These are phyloP conservation scores for Zoanthus gigantus DNA, from an alignment of 92 coral and sea anemone genomes.

Conservation along the genomic window DNA sequence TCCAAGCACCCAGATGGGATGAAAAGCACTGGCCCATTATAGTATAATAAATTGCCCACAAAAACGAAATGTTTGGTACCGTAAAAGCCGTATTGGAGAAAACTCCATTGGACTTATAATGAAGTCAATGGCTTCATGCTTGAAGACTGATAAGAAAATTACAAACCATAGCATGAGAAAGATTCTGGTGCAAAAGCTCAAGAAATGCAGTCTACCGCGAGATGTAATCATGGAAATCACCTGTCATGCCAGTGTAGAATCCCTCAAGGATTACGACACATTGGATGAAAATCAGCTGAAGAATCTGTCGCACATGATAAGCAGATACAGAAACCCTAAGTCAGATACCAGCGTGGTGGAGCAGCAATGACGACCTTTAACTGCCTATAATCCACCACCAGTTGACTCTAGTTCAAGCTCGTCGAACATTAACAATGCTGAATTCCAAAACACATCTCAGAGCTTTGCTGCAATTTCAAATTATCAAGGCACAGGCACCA, in stretches of 20 bases:
- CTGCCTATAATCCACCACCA: not conserved
- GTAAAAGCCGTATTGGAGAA: constrained; percentile 64
- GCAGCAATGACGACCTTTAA: not conserved
- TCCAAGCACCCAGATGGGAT: constrained; percentile 65
- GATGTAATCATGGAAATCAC: constrained; percentile 19
- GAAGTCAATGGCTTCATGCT: constrained; percentile 66
- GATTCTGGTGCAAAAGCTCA: too few relatives aligned
- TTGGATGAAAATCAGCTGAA: too few relatives aligned
- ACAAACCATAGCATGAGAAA: constrained; percentile 72
- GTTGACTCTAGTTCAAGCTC: not conserved
- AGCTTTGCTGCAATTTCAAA: not conserved
- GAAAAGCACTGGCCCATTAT: constrained; percentile 75
- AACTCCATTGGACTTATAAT: constrained; percentile 61
- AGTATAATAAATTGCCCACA: constrained; percentile 52
- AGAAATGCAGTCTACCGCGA: constrained; percentile 15
- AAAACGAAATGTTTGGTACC: constrained; percentile 66
- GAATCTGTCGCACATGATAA: constrained; percentile 16
- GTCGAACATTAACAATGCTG: not conserved
- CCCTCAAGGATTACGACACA: constrained; percentile 39
- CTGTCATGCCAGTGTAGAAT: constrained; percentile 30
- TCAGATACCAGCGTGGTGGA: not conserved
- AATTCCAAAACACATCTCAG: not conserved
- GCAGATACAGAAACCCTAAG: not conserved
- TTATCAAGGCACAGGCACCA: not conserved
- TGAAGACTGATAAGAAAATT: constrained; percentile 48